phyloP scores from a whole-genome alignment of 2,113 vertebrate species.

The Tinamus guttatus region DNA sequence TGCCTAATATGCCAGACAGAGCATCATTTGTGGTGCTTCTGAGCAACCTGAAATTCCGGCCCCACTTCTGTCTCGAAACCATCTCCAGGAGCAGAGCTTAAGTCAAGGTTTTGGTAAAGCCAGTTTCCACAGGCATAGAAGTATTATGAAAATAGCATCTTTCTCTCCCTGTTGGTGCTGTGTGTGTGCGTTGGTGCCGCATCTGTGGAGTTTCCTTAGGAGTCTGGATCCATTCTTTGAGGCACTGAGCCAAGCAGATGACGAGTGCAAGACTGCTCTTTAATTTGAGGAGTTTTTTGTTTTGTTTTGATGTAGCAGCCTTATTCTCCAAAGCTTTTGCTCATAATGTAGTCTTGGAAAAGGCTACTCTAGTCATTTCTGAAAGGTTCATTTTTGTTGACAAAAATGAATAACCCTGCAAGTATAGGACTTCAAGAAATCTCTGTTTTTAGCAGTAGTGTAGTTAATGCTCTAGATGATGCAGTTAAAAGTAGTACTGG shows the following conservation, averaged over 20 bases:
- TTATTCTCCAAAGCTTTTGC: not conserved
- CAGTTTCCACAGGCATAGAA: not conserved
- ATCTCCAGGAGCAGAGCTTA: not conserved
- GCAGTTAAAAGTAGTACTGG: not conserved
- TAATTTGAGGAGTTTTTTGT: not conserved
- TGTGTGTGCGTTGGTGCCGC: not conserved
- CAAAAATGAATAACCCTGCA: not conserved
- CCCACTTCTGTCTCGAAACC: not conserved
- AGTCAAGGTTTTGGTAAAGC: not conserved
- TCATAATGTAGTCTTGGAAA: not conserved
- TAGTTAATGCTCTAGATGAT: not conserved
- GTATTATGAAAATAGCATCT: not conserved
- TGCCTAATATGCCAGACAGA: not conserved
- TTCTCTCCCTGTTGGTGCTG: not conserved
- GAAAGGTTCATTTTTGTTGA: not conserved
- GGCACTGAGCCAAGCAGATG: accelerated
- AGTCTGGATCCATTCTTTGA: not conserved
- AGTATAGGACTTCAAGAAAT: not conserved
- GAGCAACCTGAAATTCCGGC: not conserved
- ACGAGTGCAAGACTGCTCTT: not conserved
- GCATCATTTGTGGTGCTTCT: not conserved
- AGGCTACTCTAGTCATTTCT: not conserved
- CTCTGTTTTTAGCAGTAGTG: not conserved
- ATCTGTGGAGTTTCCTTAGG: not conserved
- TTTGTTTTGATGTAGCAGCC: not conserved